Evolutionary conservation across 2,888 invertebrate species (phyloP), one percentile per base, ranked within the genome.

Genomic region (Iselma pallidipennis): DNA sequence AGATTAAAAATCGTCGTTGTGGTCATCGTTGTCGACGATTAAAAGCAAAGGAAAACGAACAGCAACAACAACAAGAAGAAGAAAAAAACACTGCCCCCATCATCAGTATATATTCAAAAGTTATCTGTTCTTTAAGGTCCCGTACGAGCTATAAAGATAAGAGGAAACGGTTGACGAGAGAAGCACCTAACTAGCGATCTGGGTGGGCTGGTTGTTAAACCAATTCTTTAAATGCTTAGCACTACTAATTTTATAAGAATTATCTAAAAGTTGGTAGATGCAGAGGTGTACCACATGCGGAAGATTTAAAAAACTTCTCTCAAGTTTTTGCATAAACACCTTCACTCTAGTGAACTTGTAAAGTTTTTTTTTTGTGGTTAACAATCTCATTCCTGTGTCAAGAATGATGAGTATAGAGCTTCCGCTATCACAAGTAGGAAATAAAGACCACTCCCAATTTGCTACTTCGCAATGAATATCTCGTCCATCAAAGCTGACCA

Each of bases 121-220:
- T 74, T 75, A 75, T 75, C 71, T 69, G 71, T 75, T 75, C 72
- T 72, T 72, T 72, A 71, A 73, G 73, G 72, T 72, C 66, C 70
- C 71, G 71, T 73, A 75, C 74, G 67, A 74, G 74, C 72, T 65
- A 74, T 75, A 75, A 75, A 75, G 75, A 75, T 75, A 75, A 75
- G 70, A 42, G 19, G 4, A 3, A 65, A 66, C 67, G 66, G 58
- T 67, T 64, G 68, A 66, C 63, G 66, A 65, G 59, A 65, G 57
- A 63, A 66, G 61, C 67, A 65, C 65, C 65, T 60, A 60, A 61
- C 60, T 55, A 70, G 61, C 70, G 52, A 63, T 28, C 42, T 75
- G 76, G 75, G 76, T 75, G 76, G 75, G 69, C 75, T 10, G 9
- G 74, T 74, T 73, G 75, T 74, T 73, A 72, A 72, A 73, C 72